Evolutionary conservation across 1,140 invertebrate genomes (phyloP).

Genomic region (Heliconius melpomene): DNA sequence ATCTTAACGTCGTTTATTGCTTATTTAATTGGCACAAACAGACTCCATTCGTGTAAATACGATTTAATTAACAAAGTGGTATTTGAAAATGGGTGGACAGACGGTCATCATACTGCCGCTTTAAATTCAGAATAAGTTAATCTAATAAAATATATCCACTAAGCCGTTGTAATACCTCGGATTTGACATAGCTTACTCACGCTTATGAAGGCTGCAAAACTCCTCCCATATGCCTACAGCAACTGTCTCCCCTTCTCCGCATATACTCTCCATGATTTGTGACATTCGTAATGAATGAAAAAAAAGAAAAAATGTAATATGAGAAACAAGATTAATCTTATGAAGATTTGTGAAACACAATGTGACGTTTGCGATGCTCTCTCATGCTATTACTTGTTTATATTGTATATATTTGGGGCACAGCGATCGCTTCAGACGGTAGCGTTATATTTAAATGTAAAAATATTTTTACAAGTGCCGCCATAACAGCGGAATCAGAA

Average conservation of each 20-base stretch:
- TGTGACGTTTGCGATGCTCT: not conserved
- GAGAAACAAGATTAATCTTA: slow-evolving; percentile 42
- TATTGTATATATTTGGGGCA: slow-evolving; percentile 10
- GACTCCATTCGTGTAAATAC: slow-evolving; percentile 16
- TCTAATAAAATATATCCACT: slow-evolving; percentile 70
- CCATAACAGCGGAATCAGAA: not conserved
- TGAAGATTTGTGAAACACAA: slow-evolving; percentile 30
- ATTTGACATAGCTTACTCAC: slow-evolving; percentile 60
- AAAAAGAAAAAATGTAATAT: slow-evolving; percentile 29
- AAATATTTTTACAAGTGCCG: slow-evolving; percentile 6
- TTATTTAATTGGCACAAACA: slow-evolving; percentile 30
- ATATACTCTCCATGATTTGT: slow-evolving; percentile 42
- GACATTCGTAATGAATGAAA: slow-evolving; percentile 36
- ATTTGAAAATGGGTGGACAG: slow-evolving; percentile 41
- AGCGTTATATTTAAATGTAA: not conserved
- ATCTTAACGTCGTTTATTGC: slow-evolving; percentile 32
- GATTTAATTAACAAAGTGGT: slow-evolving; percentile 61
- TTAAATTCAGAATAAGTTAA: slow-evolving; percentile 60
- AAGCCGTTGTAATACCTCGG: slow-evolving; percentile 53
- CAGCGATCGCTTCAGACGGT: not conserved
- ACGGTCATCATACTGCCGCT: slow-evolving; percentile 49
- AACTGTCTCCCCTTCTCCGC: slow-evolving; percentile 37
- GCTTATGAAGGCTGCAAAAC: slow-evolving; percentile 62
- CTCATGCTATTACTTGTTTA: not conserved
- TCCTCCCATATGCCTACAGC: slow-evolving; percentile 50